These are phyloP conservation scores for Cepphus grylle DNA, from an alignment of 2,113 vertebrate species.

Conservation along the genomic window DNA sequence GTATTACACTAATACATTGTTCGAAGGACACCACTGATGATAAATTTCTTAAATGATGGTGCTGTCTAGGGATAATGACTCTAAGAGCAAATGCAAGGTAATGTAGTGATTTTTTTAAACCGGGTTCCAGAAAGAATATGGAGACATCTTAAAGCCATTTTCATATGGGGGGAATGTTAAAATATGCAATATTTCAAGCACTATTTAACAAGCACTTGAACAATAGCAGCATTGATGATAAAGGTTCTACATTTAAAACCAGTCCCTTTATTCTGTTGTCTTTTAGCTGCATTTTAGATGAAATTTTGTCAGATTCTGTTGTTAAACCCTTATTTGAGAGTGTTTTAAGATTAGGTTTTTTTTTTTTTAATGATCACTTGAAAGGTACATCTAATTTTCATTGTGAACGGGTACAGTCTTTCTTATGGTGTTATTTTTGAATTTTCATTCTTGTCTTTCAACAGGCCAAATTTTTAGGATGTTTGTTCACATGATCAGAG, in stretches of 20 bases:
- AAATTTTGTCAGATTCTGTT: slow-evolving; percentile 31
- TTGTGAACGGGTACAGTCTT: neutral
- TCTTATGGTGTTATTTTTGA: neutral
- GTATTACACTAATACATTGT: slow-evolving; percentile 75
- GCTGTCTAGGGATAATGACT: slow-evolving; percentile 78
- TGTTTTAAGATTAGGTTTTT: neutral
- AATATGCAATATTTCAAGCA: slow-evolving; percentile 57
- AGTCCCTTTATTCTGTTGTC: slow-evolving; percentile 33
- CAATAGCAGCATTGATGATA: slow-evolving; percentile 53
- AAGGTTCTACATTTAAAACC: slow-evolving; percentile 50
- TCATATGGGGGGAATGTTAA: slow-evolving; percentile 44
- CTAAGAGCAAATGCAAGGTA: slow-evolving; percentile 76
- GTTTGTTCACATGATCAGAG: slow-evolving; percentile 65
- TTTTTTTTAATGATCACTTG: neutral
- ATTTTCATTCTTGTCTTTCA: neutral
- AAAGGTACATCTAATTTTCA: neutral
- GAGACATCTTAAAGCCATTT: slow-evolving; percentile 65
- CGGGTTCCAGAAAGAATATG: slow-evolving; percentile 53
- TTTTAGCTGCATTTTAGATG: neutral
- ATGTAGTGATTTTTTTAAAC: slow-evolving; percentile 59
- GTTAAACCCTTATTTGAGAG: neutral
- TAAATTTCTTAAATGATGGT: slow-evolving; percentile 79
- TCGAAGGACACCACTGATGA: slow-evolving; percentile 74
- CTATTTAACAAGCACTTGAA: slow-evolving; percentile 52
- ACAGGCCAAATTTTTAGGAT: slow-evolving; percentile 73